phyloP scores from a whole-genome alignment of 2,797 vertebrate genomes.

The Eleutherodactylus coqui region DNA sequence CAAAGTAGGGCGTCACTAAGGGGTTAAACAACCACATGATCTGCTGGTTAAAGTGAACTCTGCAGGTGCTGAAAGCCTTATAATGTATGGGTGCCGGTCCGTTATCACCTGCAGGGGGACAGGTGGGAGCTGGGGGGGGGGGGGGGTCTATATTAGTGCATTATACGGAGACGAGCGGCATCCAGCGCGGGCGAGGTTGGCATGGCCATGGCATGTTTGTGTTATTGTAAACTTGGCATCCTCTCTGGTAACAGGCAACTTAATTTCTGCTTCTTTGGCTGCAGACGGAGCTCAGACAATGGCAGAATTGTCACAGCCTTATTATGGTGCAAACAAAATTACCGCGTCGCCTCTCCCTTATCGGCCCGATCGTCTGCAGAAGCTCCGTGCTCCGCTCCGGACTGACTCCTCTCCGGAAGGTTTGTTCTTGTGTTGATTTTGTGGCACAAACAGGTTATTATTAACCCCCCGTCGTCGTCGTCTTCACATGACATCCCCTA shows the following conservation, averaged over 20 bases:
- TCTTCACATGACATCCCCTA: no score
- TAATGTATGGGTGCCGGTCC: no score
- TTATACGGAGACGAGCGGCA: background rate
- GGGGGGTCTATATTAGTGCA: background rate
- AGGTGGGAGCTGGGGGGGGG: no score
- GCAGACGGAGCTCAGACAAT: conserved; percentile 12
- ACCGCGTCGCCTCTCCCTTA: background rate
- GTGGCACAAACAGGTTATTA: background rate
- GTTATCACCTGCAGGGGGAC: no score
- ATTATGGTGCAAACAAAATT: conserved; percentile 38
- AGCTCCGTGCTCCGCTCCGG: background rate
- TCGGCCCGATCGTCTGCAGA: background rate
- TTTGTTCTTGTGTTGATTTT: background rate
- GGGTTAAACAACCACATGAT: no score
- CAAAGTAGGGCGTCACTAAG: no score
- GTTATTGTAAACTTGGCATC: background rate
- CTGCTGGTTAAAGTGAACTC: no score
- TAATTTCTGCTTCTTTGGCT: background rate
- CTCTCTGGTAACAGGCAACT: background rate
- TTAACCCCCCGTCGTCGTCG: no score
- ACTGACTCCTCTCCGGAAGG: background rate
- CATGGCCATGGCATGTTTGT: background rate
- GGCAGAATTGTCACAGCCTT: conserved; percentile 31
- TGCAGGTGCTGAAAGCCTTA: no score
- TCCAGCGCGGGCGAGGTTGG: no score